Evolutionary conservation across 1,140 invertebrate genomes (phyloP), one percentile per base, ranked within the genome.

Genomic region (Euglossa dilemma): DNA sequence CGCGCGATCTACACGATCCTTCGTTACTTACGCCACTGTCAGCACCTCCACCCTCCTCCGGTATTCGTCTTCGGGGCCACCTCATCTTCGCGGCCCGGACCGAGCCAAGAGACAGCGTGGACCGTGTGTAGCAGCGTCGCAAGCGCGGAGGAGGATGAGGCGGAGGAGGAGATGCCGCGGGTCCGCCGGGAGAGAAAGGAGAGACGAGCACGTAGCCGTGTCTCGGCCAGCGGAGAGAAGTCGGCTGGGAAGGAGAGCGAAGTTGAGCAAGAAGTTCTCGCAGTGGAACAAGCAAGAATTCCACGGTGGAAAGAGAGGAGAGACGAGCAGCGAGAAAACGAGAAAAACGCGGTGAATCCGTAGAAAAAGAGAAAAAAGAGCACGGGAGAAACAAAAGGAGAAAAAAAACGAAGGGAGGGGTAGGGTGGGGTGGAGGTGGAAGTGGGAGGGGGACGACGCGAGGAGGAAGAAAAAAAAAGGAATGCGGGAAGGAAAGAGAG

Each of bases 21-120:
- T 88, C 80, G 73, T 74, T 88, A 88, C 87, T 85, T 77, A 87
- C 87, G 86, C 87, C 87, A 89, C 71, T 89, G 87, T 85, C 64
- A 78, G 83, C 82, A 75, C 85, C 83, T 88, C 74, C 74, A 66
- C 84, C 69, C 76, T 87, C 61, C 66, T 81, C 56, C 52, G 70
- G 56, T 76, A 73, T 84, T 85, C 84, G 72, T 89, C 86, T 85
- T 77, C 76, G 86, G 85, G 77, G 84, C 87, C 87, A 85, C 80
- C 87, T 89, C 87, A 88, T 89, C 86, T 89, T 89, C 87, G 80
- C 86, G 85, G 86, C 74, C 86, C 84, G 74, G 73, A 47, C 74
- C 50, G 82, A 87, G 56, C 54, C 61, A 69, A 83, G 75, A 87
- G 83, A 87, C 83, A 69, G 71, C 67, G 66, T 61, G 86, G 61